phyloP scores from a whole-genome alignment of 2,797 vertebrate species.

The Craterocephalus amniculus region DNA sequence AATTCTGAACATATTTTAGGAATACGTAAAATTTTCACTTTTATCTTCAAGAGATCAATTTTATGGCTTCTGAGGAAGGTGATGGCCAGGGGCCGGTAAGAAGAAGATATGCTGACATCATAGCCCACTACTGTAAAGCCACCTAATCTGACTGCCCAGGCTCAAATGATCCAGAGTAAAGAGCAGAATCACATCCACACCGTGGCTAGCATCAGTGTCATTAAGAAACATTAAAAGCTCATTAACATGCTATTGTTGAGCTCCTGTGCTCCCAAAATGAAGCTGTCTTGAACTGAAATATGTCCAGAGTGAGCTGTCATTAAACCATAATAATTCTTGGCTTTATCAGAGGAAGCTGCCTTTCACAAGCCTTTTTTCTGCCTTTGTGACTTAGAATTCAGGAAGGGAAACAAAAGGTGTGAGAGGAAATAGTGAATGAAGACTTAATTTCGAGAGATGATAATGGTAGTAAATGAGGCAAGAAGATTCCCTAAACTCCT shows the following conservation, averaged over 20 bases:
- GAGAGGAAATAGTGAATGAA: conserved; percentile 9
- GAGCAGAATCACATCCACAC: conserved; percentile 51
- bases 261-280: conserved; percentile 42
- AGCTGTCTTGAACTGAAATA: conserved; percentile 54
- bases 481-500: not conserved
- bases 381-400: conserved; percentile 39
- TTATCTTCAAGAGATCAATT: conserved; percentile 24
- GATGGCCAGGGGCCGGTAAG: conserved; percentile 35
- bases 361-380: conserved; percentile 25
- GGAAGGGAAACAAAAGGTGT: conserved; percentile 36
- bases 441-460: conserved; percentile 34
- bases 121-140: conserved; percentile 46
- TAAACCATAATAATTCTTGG: conserved; percentile 53
- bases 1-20: conserved; percentile 32
- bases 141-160: conserved; percentile 29
- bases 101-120: conserved; percentile 39
- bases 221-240: conserved; percentile 76
- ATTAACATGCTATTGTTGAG: conserved; percentile 69
- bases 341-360: conserved; percentile 31
- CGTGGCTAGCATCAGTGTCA: conserved; percentile 46
- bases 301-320: conserved; percentile 30
- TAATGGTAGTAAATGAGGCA: conserved; percentile 16
- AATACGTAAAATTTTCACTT: conserved; percentile 19
- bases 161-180: conserved; percentile 58
- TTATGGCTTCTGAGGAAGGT: conserved; percentile 16